Conservation (phyloP, 2,888 invertebrate genomes). For the Clistopyga incitator region DNA sequence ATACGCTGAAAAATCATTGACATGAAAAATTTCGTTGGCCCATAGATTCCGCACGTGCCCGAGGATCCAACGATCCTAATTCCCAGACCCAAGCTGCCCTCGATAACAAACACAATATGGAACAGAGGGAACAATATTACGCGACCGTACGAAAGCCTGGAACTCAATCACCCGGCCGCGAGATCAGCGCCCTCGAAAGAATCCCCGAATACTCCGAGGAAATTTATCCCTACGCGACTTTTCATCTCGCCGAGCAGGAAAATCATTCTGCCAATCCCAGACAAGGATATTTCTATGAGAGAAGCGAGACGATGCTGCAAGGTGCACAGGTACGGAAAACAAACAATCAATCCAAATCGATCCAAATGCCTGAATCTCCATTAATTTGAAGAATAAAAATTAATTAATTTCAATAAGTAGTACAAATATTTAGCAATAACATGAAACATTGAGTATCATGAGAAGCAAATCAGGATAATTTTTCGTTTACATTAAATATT, state of each 20-base stretch:
- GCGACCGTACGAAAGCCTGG: conserved; percentile 85
- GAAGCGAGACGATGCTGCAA: conserved; percentile 82
- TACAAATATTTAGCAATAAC: no score
- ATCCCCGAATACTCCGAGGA: conserved; percentile 87
- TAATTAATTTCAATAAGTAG: no score
- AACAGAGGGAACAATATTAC: conserved; percentile 86
- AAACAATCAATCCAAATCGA: background rate
- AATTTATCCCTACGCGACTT: conserved; percentile 87
- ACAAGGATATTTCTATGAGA: conserved; percentile 82
- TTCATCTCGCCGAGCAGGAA: conserved; percentile 86
- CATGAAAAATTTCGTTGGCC: background rate
- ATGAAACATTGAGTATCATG: no score
- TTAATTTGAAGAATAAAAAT: no score
- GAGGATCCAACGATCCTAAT: conserved; percentile 79
- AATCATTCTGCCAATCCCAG: conserved; percentile 85
- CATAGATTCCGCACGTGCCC: conserved; percentile 77
- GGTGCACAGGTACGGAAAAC: conserved; percentile 78
- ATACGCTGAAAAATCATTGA: background rate
- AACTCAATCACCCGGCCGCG: conserved; percentile 84
- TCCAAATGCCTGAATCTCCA: background rate
- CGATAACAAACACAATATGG: conserved; percentile 84
- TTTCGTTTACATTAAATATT: no score
- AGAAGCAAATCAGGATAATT: no score
- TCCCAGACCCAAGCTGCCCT: conserved; percentile 81
- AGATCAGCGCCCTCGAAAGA: conserved; percentile 85